Percentiles rank a stretch among this genome's conserved stretches.
phyloP scores from a whole-genome alignment of 2,888 invertebrate genomes.

The Pandemis cinnamomeana region DNA sequence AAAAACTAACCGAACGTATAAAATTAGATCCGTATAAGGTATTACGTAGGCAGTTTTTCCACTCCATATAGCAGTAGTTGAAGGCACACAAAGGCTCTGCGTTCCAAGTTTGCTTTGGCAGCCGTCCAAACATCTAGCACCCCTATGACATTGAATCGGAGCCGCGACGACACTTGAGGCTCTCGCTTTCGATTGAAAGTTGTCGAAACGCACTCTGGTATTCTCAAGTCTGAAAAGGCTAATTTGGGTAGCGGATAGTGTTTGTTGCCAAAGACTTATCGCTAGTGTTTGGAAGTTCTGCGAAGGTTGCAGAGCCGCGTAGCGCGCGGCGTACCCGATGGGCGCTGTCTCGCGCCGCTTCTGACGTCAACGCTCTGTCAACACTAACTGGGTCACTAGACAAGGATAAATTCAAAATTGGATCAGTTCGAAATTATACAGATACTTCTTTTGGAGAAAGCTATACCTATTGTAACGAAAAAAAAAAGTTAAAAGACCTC shows the following conservation, averaged over 20 bases:
- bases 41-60: conserved; percentile 39
- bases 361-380: conserved; percentile 79
- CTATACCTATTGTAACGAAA: background rate
- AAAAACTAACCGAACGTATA: conserved; percentile 27
- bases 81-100: conserved; percentile 37
- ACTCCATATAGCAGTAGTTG: conserved; percentile 32
- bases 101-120: conserved; percentile 39
- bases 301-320: conserved; percentile 28
- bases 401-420: conserved; percentile 73
- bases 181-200: conserved; percentile 39
- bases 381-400: conserved; percentile 80
- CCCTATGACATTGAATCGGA: conserved; percentile 40
- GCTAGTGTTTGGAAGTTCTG: conserved; percentile 15
- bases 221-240: conserved; percentile 6
- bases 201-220: conserved; percentile 18
- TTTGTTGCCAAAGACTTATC: conserved; percentile 15
- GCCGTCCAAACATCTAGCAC: conserved; percentile 34
- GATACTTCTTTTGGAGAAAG: background rate
- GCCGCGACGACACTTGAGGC: conserved; percentile 28
- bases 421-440: conserved; percentile 55
- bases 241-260: conserved; percentile 11
- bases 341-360: conserved; percentile 41
- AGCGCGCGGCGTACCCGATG: conserved; percentile 15
- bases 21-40: conserved; percentile 37
- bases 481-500: background rate